Conservation (phyloP, 1,140 invertebrate genomes). For the Plodia interpunctella region DNA sequence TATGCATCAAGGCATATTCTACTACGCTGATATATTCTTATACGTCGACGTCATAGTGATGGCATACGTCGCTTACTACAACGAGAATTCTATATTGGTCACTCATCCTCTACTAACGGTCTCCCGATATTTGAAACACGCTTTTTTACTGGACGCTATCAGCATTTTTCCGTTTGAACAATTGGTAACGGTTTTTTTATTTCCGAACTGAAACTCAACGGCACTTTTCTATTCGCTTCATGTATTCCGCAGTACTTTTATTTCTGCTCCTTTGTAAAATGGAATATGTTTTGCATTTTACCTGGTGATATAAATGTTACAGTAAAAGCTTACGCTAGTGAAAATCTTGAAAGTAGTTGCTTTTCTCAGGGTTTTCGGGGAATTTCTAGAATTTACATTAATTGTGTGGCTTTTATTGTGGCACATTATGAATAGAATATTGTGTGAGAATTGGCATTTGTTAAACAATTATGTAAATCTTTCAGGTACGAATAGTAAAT, state of each 20-base stretch:
- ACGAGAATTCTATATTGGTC: constrained; percentile 54
- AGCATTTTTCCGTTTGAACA: constrained; percentile 65
- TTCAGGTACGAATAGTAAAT: constrained; percentile 57
- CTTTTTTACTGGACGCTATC: constrained; percentile 56
- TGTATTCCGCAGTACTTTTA: constrained; percentile 3
- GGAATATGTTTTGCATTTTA: constrained; percentile 4
- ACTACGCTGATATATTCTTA: constrained; percentile 43
- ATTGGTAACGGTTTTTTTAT: constrained; percentile 34
- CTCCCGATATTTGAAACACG: constrained; percentile 54
- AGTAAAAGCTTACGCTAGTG: too few relatives aligned
- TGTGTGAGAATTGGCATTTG: not conserved
- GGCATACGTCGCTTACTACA: constrained; percentile 67
- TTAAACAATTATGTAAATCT: constrained; percentile 6
- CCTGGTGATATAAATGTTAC: not conserved
- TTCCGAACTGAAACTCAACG: constrained; percentile 4
- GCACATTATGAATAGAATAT: not conserved
- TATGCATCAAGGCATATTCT: constrained; percentile 28
- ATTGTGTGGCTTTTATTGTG: too few relatives aligned
- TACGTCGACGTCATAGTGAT: constrained; percentile 65
- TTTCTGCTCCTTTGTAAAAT: constrained; percentile 3
- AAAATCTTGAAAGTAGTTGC: too few relatives aligned
- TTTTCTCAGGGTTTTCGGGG: too few relatives aligned
- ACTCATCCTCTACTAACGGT: constrained; percentile 64
- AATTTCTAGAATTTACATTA: too few relatives aligned
- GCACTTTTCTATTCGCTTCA: constrained; percentile 9